phyloP scores from a whole-genome alignment of 2,888 invertebrate genomes.

The Cantharis rufa region DNA sequence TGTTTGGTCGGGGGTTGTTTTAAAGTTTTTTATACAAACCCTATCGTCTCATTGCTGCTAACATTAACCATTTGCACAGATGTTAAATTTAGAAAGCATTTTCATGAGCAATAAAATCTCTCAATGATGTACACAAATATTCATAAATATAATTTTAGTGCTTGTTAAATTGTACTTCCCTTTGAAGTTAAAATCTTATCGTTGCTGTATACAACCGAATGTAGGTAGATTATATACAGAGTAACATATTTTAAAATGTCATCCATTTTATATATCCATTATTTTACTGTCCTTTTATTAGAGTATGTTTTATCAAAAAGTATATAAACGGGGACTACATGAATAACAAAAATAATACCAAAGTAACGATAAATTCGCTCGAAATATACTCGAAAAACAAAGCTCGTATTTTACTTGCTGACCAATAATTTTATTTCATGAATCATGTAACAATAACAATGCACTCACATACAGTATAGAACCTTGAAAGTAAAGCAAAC shows the following conservation, averaged over 20 bases:
- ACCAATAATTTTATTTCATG: slow-evolving; percentile 34
- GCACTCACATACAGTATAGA: slow-evolving; percentile 8
- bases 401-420: slow-evolving; percentile 27
- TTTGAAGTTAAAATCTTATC: slow-evolving; percentile 24
- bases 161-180: slow-evolving; percentile 35
- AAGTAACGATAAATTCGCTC: slow-evolving; percentile 27
- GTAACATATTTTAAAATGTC: slow-evolving; percentile 17
- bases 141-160: slow-evolving; percentile 46
- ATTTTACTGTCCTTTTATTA: slow-evolving; percentile 18
- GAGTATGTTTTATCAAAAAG: slow-evolving; percentile 32
- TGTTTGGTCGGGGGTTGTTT: background rate
- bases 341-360: slow-evolving; percentile 27
- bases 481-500: slow-evolving; percentile 27
- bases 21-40: background rate
- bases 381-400: slow-evolving; percentile 27
- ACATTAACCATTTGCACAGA: slow-evolving; percentile 37
- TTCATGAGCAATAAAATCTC: slow-evolving; percentile 42
- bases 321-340: slow-evolving; percentile 32
- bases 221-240: background rate
- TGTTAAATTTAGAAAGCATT: slow-evolving; percentile 39
- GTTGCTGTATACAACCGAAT: background rate
- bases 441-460: slow-evolving; percentile 32
- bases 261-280: slow-evolving; percentile 14
- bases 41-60: background rate
- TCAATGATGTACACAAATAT: slow-evolving; percentile 47